Evolutionary conservation across 1,140 invertebrate genomes (phyloP), one percentile per base, ranked within the genome.

Genomic region (Trissolcus basalis): DNA sequence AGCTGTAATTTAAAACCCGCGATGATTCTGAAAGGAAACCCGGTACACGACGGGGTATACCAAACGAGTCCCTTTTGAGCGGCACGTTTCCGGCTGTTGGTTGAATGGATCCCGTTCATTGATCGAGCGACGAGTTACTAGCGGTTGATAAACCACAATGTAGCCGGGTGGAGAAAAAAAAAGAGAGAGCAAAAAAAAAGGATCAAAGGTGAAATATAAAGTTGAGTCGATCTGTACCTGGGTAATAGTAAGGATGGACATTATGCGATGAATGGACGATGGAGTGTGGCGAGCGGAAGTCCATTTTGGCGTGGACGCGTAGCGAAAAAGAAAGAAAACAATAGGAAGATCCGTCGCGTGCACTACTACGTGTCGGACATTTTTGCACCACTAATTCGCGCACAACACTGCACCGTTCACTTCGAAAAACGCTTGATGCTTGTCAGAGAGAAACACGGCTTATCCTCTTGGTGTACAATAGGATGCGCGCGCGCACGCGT

Each of bases 241-340:
- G 83, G 61, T 87, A 87, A 44, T 87, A 88, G 56, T 88, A 86
- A 16, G 86, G 86, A 45, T 87, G 86, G 69, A 84, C 83, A 44
- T 78, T 80, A 53, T 86, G 86, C 51, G 83, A 81, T 14, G 86
- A 83, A 70, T 86, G 85, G 69, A 85, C 82, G 64, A 83, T 84
- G 54, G 85, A 85, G 80, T 87, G 85, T 10, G 85, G 86, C 49
- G 85, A 84, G 50, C 85, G 86, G 82, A 85, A 87, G 81, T 87
- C 85, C 85, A 87, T 87, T 79, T 76, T 81, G 45, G 58, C 32
- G 41, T 27, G 35, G 47, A 6, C 15, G 7, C 48, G 12, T 44
- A 14, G 43, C 8, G 12, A 44, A 39, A 19, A 58, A 63, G 56
- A 53, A 41, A 11, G 39, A 60, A 63, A 58, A 56, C 2, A 39